A percentile compares a stretch with the other conserved stretches of the same genome.
Conservation (phyloP, 2,113 vertebrate species). For the Boleophthalmus pectinirostris region DNA sequence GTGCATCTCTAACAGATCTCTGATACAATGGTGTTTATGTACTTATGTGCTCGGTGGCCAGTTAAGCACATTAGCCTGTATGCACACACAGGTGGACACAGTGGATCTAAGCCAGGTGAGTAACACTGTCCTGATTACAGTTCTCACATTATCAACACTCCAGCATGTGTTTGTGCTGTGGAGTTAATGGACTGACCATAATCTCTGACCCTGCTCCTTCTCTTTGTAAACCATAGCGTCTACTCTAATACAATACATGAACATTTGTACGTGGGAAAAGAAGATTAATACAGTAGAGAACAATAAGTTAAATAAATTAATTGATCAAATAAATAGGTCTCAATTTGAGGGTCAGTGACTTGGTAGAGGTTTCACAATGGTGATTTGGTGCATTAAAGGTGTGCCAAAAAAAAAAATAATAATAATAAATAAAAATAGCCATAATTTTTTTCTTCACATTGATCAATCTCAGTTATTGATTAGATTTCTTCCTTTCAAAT, state of each 20-base stretch:
- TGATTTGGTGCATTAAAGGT: no score
- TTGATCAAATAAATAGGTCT: not conserved
- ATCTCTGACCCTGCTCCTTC: slow-evolving; percentile 11
- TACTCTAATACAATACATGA: not conserved
- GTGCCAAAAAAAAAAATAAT: no score
- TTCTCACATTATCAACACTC: slow-evolving; percentile 17
- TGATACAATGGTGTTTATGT: slow-evolving; percentile 17
- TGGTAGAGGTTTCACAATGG: no score
- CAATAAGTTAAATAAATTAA: no score
- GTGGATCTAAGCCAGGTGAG: slow-evolving; percentile 17
- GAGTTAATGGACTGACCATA: slow-evolving; percentile 27
- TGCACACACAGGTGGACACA: not conserved
- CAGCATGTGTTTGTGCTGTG: slow-evolving; percentile 19
- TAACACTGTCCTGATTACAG: slow-evolving; percentile 13
- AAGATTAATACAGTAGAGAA: no score
- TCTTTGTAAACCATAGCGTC: slow-evolving; percentile 6
- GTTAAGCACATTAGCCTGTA: slow-evolving; percentile 32
- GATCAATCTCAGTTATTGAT: no score
- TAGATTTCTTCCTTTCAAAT: no score
- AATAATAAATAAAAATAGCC: no score
- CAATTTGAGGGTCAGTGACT: not conserved
- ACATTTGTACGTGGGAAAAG: not conserved
- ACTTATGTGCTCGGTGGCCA: slow-evolving; percentile 7
- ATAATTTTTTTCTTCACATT: no score
- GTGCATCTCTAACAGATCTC: not conserved